Evolutionary conservation across 1,140 invertebrate genomes (phyloP), one percentile per base, ranked within the genome.

Genomic region (Hyposmocoma kahamanoa): DNA sequence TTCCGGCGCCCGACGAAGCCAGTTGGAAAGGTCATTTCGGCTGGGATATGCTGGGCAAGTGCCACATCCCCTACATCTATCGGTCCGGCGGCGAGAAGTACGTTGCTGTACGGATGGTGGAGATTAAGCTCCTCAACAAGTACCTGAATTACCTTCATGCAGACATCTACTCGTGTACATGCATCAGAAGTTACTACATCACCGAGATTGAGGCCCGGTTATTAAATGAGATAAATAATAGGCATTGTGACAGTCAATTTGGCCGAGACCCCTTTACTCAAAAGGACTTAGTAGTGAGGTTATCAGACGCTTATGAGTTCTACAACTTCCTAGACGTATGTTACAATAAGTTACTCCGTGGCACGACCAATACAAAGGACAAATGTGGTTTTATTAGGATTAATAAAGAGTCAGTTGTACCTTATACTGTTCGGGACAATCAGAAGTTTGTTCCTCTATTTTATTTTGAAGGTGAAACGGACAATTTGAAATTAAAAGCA

Each of bases 371-470:
- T 57, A 87, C 89, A 9, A 90, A 91, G 53, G 93, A 95, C 70
- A 92, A 94, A 61, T 97, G 96, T 86, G 97, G 96, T 38, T 98
- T 98, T 78, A 95, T 97, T 57, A 89, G 95, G 38, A 97, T 98
- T 52, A 97, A 98, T 73, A 96, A 95, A 70, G 96, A 96, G 67
- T 95, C 95, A 0, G 95, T 98, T 22, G 95, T 98, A 38, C 96
- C 96, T 2, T 98, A 97, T 72, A 96, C 96, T 1, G 90, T 95
- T 3, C 92, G 94, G 60, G 92, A 94, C 58, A 88, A 87, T 45
- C 90, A 94, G 61, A 96, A 96, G 79, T 96, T 94, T 84, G 96
- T 98, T 44, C 96, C 96, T 9, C 76, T 98, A n/a, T 97, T 97
- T 82, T 96, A 96, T 77, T 96, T 97, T 73, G 95, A 96, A 87